Percentiles rank a stretch among this genome's conserved stretches.
Evolutionary conservation across 2,797 vertebrate genomes (phyloP).

Genomic region (Gallinago stenura): DNA sequence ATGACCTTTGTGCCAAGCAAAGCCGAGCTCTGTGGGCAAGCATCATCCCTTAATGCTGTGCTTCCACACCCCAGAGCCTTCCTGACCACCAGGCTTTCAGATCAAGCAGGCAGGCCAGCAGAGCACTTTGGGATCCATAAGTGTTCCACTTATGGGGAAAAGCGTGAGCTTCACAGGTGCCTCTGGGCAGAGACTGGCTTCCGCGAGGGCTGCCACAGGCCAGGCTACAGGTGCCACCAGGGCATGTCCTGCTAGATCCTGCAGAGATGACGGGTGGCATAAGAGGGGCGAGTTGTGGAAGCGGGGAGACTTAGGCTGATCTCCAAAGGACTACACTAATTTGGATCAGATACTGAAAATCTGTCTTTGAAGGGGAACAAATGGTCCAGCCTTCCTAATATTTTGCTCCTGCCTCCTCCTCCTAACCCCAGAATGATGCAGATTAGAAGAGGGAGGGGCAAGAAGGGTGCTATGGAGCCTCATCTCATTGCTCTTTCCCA

Average conservation of each 20-base stretch:
- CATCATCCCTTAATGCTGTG: rapidly evolving
- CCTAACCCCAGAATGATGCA: background rate
- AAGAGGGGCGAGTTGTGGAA: background rate
- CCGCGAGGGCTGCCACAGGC: background rate
- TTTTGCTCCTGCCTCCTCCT: background rate
- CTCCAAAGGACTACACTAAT: background rate
- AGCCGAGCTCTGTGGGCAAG: rapidly evolving
- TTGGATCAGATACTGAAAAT: background rate
- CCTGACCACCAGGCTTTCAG: rapidly evolving
- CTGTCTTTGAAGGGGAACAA: background rate
- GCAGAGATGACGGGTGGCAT: rapidly evolving
- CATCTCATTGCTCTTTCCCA: background rate
- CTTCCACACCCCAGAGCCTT: background rate
- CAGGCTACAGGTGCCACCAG: rapidly evolving
- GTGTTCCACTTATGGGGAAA: background rate
- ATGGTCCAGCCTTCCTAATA: background rate
- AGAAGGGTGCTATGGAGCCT: background rate
- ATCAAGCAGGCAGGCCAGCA: rapidly evolving
- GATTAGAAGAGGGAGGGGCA: background rate
- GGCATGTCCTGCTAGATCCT: rapidly evolving
- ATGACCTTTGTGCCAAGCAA: background rate
- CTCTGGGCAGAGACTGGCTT: background rate
- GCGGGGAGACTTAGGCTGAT: background rate
- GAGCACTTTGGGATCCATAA: rapidly evolving
- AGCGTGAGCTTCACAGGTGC: rapidly evolving